phyloP scores from a whole-genome alignment of 2,888 invertebrate genomes.

The Tholera decimalis region DNA sequence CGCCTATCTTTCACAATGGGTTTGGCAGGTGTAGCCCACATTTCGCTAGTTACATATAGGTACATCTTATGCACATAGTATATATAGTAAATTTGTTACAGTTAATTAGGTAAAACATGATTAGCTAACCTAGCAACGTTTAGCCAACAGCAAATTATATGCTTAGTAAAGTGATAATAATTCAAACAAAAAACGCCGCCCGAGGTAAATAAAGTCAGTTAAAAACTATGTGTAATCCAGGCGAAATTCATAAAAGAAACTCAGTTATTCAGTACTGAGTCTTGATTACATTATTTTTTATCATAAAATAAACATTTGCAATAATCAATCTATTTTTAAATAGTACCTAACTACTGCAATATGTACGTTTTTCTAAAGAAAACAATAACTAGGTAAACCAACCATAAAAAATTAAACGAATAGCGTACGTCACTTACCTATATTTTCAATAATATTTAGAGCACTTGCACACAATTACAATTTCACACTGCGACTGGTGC shows the following conservation, averaged over 20 bases:
- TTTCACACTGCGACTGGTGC: conserved; percentile 66
- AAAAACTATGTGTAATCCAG: neutral
- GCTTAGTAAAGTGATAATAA: neutral
- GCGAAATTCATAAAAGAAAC: too few relatives aligned
- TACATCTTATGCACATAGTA: too few relatives aligned
- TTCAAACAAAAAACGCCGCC: neutral
- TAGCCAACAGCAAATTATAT: neutral
- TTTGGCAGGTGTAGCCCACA: neutral
- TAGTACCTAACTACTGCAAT: too few relatives aligned
- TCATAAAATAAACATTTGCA: too few relatives aligned
- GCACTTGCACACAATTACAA: conserved; percentile 58
- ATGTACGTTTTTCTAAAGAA: too few relatives aligned
- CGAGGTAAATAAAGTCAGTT: too few relatives aligned
- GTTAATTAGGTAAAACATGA: neutral
- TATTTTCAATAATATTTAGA: conserved; percentile 35
- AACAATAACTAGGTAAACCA: neutral
- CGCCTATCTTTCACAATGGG: neutral
- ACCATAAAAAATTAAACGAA: neutral
- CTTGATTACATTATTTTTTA: too few relatives aligned
- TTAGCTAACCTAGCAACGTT: neutral
- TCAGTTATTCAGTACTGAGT: too few relatives aligned
- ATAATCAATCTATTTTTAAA: too few relatives aligned
- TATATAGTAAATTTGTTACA: too few relatives aligned
- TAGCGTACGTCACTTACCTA: conserved; percentile 60
- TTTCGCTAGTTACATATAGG: neutral